phyloP scores from a whole-genome alignment of 92 coral and sea anemone species.

The Phenganax subtilis region DNA sequence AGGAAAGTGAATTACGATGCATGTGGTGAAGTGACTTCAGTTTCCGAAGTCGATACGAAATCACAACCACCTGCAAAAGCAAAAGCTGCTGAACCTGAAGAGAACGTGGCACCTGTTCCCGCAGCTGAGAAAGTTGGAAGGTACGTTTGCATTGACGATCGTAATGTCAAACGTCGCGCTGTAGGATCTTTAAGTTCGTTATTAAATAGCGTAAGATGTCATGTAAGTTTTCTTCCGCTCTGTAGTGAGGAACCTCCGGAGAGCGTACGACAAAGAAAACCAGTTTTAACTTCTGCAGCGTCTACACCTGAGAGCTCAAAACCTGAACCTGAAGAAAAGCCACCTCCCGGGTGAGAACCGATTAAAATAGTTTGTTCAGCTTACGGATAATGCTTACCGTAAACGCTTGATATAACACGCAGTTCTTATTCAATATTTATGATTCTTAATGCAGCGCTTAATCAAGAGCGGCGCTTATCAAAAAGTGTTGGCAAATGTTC shows the following conservation, averaged over 20 bases:
- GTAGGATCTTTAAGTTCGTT: neutral
- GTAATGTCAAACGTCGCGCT: no score
- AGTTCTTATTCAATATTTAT: neutral
- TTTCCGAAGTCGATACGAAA: neutral
- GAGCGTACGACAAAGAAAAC: conserved; percentile 74
- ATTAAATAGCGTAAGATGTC: neutral
- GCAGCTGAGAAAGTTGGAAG: conserved; percentile 31
- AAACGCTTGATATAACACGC: no score
- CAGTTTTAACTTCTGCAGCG: conserved; percentile 43
- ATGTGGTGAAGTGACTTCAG: conserved; percentile 60
- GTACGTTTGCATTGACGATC: neutral
- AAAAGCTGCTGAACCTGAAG: conserved; percentile 40
- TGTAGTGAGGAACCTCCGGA: conserved; percentile 65
- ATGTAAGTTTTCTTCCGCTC: no score
- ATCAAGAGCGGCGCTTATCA: no score
- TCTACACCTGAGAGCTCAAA: conserved; percentile 8
- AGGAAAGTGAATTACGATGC: conserved; percentile 74
- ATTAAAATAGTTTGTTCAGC: neutral
- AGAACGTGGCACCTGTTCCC: conserved; percentile 30
- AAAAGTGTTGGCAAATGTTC: no score
- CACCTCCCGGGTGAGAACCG: conserved; percentile 25
- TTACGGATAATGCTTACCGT: no score
- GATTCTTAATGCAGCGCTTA: no score
- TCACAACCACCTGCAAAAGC: conserved; percentile 42
- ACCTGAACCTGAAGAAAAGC: neutral